Base-by-base conservation (phyloP, 2,113 vertebrate species). In the Cyanoderma ruficeps region DNA sequence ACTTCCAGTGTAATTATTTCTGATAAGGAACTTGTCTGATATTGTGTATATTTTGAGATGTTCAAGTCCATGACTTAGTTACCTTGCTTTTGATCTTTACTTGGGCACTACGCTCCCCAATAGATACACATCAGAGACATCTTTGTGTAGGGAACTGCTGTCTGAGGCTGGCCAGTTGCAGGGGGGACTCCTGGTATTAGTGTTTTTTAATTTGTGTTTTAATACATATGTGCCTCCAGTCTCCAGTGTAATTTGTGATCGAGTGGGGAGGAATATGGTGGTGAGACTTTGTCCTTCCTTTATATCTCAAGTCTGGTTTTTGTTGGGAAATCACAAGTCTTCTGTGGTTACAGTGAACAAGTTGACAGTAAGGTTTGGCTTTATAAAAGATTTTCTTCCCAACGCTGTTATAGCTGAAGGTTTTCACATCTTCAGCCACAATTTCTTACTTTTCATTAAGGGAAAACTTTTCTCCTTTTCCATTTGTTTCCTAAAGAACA, bases 31-130 rank as follows among this genome's bases (percentile, higher is more conserved):
- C 69, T 94, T 85, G 30, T 17, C 33, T 67, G 30, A 72, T 85
- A 18, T 0, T 35, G 9, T 57, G 25, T 55, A 11, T 76, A 12
- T 87, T 96, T 93, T 83, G 65, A 64, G 42, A 42, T 33, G 7
- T 71, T 93, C 3, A 67, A 49, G 46, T 76, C 50, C 5, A 4
- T 25, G 31, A 37, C 17, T 77, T 89, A 27, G 46, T 64, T 90
- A 37, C 50, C 39, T 91, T 90, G 82, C 69, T 65, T 91, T 67
- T 88, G 35, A 44, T 86, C 46, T 83, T 42, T 42, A 6, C 14
- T 55, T 4, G 25, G 35, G 47, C 42, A 59, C 53, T 0, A 0
- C 27, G 9, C 9, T 83, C 44, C 11, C 6, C 31, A 10, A 5
- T 12, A 59, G 80, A 19, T 63, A 2, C 0, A 1, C 0, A 3